Base-by-base conservation (phyloP, 2,888 invertebrate genomes). In the Prosapia bicincta region DNA sequence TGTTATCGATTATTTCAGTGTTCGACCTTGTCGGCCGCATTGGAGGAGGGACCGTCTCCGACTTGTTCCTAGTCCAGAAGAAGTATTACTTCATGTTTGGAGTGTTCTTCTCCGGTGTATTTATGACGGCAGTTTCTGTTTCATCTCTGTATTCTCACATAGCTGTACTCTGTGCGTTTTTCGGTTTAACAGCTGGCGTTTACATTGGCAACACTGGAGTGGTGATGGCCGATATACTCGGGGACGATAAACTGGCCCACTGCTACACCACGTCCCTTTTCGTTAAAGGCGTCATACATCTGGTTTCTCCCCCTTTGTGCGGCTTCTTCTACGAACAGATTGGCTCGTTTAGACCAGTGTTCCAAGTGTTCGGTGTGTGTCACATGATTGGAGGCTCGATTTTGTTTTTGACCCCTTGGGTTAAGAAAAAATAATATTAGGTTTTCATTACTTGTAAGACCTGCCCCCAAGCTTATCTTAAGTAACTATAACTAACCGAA, bases 181-280 rank as follows among this genome's bases (percentile, higher is more conserved):
- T 95, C 82, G 95, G 95, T 0, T 85, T 95, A 20, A 92, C 94
- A 1, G 94, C 95, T 0, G 95, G 95, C 10, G 89, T 92, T 1
- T 95, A 95, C 83, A 93, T 94, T 0, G 95, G 95, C 3, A 91
- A 95, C 15, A 94, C 94, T 0, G 94, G 95, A 0, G 90, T 95
- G 43, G 93, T 95, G 3, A 94, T 95, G 93, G 93, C 94, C 0
- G 95, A 95, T 82, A 91, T 95, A 91, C 83, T 95, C 6, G 95
- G 95, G 0, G 91, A 92, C 0, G 94, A 95, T 80, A 88, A 93
- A n/a, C 84, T 95, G 0, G 93, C 94, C 82, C 93, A 94, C 0
- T 93, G 94, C 0, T 95, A 95, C 81, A 95, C 95, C 0, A 94
- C 95, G 32, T 94, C 94, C 79, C 85, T 95, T 28, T 95, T 95